Percentiles rank a stretch among this genome's conserved stretches.
phyloP scores from a whole-genome alignment of 2,888 invertebrate genomes.

The Xanthia icteritia region DNA sequence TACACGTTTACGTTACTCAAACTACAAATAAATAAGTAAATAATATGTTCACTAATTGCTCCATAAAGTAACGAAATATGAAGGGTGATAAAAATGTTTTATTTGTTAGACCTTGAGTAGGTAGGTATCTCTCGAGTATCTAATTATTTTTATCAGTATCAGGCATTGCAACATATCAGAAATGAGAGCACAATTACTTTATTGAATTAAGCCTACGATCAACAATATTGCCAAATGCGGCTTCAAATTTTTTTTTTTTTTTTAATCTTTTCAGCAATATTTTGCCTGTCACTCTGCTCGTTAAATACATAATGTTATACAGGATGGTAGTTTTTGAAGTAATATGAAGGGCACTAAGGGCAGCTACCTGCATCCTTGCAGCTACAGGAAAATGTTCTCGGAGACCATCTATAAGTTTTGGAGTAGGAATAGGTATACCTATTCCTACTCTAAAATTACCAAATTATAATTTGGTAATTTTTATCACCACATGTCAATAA shows the following conservation, averaged over 20 bases:
- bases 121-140: not conserved
- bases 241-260: not conserved
- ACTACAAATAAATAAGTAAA: conserved; percentile 4
- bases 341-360: no score
- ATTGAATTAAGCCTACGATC: conserved; percentile 11
- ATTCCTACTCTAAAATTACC: no score
- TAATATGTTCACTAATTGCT: conserved; percentile 19
- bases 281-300: not conserved
- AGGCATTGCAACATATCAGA: conserved; percentile 36
- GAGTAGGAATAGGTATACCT: not conserved
- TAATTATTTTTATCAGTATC: conserved; percentile 38
- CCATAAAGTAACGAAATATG: conserved; percentile 27
- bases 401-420: not conserved
- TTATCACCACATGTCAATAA: no score
- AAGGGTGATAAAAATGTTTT: conserved; percentile 40
- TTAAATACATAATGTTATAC: not conserved
- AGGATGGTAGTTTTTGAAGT: not conserved
- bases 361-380: not conserved
- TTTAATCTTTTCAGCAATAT: not conserved
- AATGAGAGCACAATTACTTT: conserved; percentile 44
- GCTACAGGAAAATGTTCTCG: not conserved
- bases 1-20: conserved; percentile 1
- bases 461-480: no score
- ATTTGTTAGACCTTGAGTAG: conserved; percentile 48
- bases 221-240: conserved; percentile 38